Percentiles rank a stretch among this genome's conserved stretches.
Conservation (phyloP, 1,140 invertebrate species). For the Chrysomallon squamiferum region DNA sequence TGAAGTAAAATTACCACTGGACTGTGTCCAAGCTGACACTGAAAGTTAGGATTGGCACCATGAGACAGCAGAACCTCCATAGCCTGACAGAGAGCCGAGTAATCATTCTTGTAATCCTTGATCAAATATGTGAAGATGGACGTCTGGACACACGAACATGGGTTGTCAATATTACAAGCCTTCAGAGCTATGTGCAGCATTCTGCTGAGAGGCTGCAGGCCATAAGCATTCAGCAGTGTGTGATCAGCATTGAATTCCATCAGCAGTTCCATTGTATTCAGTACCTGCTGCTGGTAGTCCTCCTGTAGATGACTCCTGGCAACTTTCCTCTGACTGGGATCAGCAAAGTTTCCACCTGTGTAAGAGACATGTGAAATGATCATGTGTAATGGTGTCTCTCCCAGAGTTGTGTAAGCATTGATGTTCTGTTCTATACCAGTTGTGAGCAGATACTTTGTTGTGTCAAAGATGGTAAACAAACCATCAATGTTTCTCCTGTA, state of each 20-base stretch:
- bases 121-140: conserved; percentile 43
- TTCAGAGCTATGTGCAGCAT: conserved; percentile 54
- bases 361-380: conserved; percentile 54
- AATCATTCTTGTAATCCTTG: conserved; percentile 47
- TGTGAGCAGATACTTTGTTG: conserved; percentile 54
- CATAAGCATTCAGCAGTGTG: conserved; percentile 35
- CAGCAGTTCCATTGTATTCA: conserved; percentile 23
- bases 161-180: conserved; percentile 22
- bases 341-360: conserved; percentile 45
- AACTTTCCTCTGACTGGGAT: conserved; percentile 21
- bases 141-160: conserved; percentile 33
- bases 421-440: conserved; percentile 58
- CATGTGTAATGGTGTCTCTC: conserved; percentile 55
- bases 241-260: conserved; percentile 56
- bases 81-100: conserved; percentile 31
- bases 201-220: conserved; percentile 46
- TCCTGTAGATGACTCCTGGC: conserved; percentile 36
- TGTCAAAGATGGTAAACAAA: conserved; percentile 53
- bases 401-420: conserved; percentile 42
- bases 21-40: conserved; percentile 49
- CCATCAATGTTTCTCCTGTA: conserved; percentile 54
- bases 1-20: conserved; percentile 48
- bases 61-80: conserved; percentile 41
- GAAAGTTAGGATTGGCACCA: conserved; percentile 38
- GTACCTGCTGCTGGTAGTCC: conserved; percentile 49